Base-by-base conservation (phyloP, 2,888 invertebrate species). In the Scaptomyza tumidula region DNA sequence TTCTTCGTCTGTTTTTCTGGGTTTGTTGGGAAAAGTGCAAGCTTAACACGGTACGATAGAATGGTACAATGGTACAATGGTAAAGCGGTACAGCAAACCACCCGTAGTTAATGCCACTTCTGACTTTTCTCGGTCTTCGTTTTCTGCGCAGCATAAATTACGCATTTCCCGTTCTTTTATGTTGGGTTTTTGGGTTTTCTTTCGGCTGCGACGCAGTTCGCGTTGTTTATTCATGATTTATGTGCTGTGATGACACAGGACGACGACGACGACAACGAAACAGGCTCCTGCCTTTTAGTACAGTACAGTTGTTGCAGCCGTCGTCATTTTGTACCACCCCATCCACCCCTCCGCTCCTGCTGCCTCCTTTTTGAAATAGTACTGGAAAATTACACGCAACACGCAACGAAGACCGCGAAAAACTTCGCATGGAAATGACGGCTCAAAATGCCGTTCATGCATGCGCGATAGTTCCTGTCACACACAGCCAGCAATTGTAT, bases 141-240 rank as follows among this genome's bases (percentile, higher is more conserved):
- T 7, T 79, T 53, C 80, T 87, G 83, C 88, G 87, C 87, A 84
- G 83, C 83, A 84, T 88, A 88, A 84, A 84, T 84, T 84, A 84
- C 83, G 83, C 87, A 84, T 81, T 84, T 84, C 65, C 37, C 66
- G 41, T 41, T 48, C 55, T 81, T 78, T 67, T 58, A 59, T 64
- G 54, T 33, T 33, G 10, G 50, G 50, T 24, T 49, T 37, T 11
- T 1, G 19, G 19, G 31, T 44, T 55, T 46, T 29, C 27, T 61
- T 69, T 67, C 69, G 54, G 64, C 86, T 75, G 79, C 77, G 77
- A 82, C 85, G 85, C 86, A 89, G 75, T 87, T 84, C 49, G 70
- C 69, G 66, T 71, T 88, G 79, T 74, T 80, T 80, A 72, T 78
- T 86, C 82, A 89, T 85, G 85, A 89, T 85, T 85, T 85, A 89